Evolutionary conservation across 2,113 vertebrate species (phyloP), one percentile per base, ranked within the genome.

Genomic region (Takifugu bimaculatus): DNA sequence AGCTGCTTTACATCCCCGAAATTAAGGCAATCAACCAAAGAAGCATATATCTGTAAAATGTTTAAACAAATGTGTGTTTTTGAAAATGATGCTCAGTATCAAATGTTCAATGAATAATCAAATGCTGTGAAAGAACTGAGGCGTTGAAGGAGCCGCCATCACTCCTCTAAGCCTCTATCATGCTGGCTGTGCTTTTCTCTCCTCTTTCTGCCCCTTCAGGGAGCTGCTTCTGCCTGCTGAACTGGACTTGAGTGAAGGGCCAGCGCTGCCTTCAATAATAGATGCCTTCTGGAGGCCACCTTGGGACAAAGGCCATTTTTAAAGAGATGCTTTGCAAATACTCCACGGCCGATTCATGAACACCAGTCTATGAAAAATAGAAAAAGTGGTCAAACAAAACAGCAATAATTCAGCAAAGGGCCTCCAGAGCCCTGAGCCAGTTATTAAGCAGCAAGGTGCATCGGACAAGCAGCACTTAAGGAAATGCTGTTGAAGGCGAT

Each of bases 321-420:
- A 81, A 75, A 81, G 71, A 80, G 76, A 25, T 15, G 63, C 72
- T 80, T 80, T 63, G 63, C 72, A 83, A 70, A 81, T 74, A 55
- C 72, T 83, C 70, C 55, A 43, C 56, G 1, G 45, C 64, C 29
- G 52, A 76, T 71, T 84, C 78, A 61, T 83, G 77, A 82, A 82
- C 79, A 68, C 67, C 67, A 73, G 88, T 47, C 54, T 70, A 85
- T 87, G 70, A 88, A 90, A 89, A 82, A 87, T 88, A 70, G 73
- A 88, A 77, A 62, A 72, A 79, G 80, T 70, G 79, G 81, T 86
- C 2, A 20, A 69, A 87, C 80, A 85, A 82, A 88, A 82, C 59
- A 68, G 69, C 60, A 59, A 11, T 65, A 60, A 62, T 13, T 80
- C 75, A 66, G 70, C 66, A 52, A 50, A 49, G 48, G 68, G 72